Conservation (phyloP, 1,140 invertebrate genomes). For the Drosophila elegans region DNA sequence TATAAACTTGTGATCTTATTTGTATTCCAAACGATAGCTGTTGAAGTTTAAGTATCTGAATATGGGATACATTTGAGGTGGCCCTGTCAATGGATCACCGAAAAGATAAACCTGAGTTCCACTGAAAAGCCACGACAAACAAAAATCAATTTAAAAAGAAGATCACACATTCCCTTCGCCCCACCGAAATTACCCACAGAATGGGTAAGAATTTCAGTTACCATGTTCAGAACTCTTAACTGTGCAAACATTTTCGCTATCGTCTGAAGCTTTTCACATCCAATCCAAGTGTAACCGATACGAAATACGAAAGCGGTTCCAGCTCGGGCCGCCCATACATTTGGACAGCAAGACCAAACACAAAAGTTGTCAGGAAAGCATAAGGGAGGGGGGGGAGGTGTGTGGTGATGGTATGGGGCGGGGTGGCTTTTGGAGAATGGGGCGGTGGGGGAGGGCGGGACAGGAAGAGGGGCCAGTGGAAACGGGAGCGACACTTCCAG, state of each 20-base stretch:
- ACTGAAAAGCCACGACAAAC: slow-evolving; percentile 1
- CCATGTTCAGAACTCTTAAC: slow-evolving; percentile 21
- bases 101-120: not conserved
- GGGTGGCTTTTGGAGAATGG: not conserved
- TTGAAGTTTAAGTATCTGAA: too few relatives aligned
- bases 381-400: too few relatives aligned
- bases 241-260: slow-evolving; percentile 52
- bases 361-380: slow-evolving; percentile 31
- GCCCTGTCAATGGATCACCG: too few relatives aligned
- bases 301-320: slow-evolving; percentile 42
- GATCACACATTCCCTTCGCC: not conserved
- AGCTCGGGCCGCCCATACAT: slow-evolving; percentile 34
- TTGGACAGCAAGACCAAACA: slow-evolving; percentile 67
- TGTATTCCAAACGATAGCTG: too few relatives aligned
- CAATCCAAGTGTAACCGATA: slow-evolving; percentile 62
- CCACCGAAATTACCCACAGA: not conserved
- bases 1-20: too few relatives aligned
- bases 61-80: too few relatives aligned
- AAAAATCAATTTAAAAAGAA: slow-evolving; percentile 7
- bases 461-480: slow-evolving; percentile 36
- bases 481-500: slow-evolving; percentile 64
- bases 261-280: slow-evolving; percentile 33
- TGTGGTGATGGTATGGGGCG: not conserved
- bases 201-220: slow-evolving; percentile 11
- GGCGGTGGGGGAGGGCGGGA: not conserved